These are phyloP conservation scores for Lamprotornis superbus DNA, from an alignment of 2,113 vertebrate genomes.

Conservation along the genomic window DNA sequence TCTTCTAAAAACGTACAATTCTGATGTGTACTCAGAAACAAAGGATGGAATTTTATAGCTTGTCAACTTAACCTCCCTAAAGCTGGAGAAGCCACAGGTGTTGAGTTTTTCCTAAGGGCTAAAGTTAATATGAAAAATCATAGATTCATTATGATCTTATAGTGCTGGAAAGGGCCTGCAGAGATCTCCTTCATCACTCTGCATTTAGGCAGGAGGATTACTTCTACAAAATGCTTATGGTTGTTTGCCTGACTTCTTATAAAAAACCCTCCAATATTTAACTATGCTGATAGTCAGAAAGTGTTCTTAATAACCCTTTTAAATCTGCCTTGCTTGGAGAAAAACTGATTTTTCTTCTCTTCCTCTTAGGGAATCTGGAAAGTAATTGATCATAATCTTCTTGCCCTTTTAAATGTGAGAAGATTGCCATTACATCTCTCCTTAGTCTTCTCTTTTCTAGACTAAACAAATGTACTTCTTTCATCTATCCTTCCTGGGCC, in stretches of 20 bases:
- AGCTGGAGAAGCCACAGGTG: not conserved
- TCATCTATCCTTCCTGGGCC: slow-evolving; percentile 25
- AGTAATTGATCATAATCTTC: not conserved
- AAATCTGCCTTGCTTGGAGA: not conserved
- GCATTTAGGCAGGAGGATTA: not conserved
- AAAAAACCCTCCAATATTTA: not conserved
- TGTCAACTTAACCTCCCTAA: not conserved
- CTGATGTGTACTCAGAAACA: not conserved
- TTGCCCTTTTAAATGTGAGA: slow-evolving; percentile 14
- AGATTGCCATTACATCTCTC: not conserved
- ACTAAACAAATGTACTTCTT: slow-evolving; percentile 65
- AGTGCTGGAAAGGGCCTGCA: not conserved
- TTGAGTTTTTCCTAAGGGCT: not conserved
- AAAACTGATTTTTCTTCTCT: slow-evolving; percentile 11
- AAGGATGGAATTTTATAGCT: not conserved
- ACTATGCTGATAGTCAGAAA: not conserved
- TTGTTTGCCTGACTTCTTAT: not conserved
- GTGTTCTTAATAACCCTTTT: not conserved
- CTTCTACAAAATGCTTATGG: not conserved
- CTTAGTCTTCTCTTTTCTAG: slow-evolving; percentile 37
- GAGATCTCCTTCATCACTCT: not conserved
- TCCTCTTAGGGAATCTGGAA: not conserved
- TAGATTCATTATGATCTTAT: not conserved
- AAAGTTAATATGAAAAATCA: not conserved
- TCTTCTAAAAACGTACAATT: not conserved